These are phyloP conservation scores for Lithophane leautieri DNA, from an alignment of 2,888 invertebrate genomes.

Conservation along the genomic window DNA sequence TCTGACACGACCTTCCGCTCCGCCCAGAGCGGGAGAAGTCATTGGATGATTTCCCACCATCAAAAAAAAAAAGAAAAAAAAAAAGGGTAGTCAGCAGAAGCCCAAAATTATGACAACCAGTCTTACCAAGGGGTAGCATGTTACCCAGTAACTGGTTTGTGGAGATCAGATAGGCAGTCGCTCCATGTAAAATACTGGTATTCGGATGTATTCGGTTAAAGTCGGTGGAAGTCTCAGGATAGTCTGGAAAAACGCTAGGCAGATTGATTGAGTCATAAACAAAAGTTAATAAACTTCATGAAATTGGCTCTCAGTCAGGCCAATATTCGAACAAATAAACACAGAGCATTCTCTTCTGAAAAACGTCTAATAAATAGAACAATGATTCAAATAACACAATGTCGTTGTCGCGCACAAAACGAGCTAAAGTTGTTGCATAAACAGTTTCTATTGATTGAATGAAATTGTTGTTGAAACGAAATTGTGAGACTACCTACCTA, in stretches of 20 bases:
- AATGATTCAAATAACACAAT: conserved; percentile 31
- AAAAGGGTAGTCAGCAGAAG: not conserved
- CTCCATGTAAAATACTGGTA: not conserved
- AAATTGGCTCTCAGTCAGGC: not conserved
- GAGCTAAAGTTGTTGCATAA: conserved; percentile 14
- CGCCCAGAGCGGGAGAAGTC: no score
- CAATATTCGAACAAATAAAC: conserved; percentile 14
- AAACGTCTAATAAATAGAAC: conserved; percentile 15
- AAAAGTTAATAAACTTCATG: not conserved
- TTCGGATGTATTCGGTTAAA: not conserved
- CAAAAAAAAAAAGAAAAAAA: no score
- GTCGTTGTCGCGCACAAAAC: conserved; percentile 4
- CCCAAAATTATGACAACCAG: not conserved
- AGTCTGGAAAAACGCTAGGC: not conserved
- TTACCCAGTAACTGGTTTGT: not conserved
- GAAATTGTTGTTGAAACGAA: conserved; percentile 27
- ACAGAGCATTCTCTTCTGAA: conserved; percentile 6
- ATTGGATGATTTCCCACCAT: no score
- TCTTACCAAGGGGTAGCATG: not conserved
- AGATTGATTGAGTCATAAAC: not conserved
- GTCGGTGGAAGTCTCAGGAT: not conserved
- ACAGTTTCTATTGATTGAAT: conserved; percentile 28
- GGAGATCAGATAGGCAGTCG: not conserved
- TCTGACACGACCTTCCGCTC: no score
- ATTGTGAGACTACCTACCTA: conserved; percentile 16